A percentile compares a stretch with the other conserved stretches of the same genome.
phyloP scores from a whole-genome alignment of 2,113 vertebrate genomes.

The Petromus typicus region DNA sequence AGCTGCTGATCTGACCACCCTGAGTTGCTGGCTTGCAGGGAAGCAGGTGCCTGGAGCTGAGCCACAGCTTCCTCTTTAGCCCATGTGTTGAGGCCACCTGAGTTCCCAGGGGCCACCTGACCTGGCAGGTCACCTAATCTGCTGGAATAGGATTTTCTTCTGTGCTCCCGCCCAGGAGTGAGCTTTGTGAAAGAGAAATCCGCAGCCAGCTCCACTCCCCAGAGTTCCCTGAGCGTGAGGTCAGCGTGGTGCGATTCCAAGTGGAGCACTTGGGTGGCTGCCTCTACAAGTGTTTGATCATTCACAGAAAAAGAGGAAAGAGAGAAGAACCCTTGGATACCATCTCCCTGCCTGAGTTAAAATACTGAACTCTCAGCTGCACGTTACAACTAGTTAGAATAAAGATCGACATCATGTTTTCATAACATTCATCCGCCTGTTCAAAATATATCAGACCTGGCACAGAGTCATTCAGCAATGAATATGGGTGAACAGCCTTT shows the following conservation, averaged over 20 bases:
- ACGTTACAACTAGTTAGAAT: neutral
- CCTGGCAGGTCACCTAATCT: neutral
- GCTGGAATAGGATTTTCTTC: neutral
- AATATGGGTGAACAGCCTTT: neutral
- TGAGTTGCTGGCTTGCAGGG: neutral
- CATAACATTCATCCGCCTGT: accelerated
- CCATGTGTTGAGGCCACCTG: neutral
- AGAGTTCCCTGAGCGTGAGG: neutral
- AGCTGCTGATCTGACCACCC: neutral
- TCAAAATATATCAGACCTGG: neutral
- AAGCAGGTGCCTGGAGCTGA: neutral
- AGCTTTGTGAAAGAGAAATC: neutral
- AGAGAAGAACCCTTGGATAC: neutral
- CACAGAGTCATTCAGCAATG: neutral
- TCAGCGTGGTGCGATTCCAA: neutral
- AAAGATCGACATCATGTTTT: neutral
- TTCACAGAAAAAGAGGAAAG: neutral
- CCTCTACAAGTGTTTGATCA: neutral
- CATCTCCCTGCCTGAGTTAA: neutral
- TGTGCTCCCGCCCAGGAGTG: neutral
- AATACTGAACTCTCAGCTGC: neutral
- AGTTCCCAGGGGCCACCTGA: neutral
- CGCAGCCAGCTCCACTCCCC: accelerated
- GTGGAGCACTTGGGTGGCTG: neutral
- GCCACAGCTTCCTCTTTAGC: neutral